These are phyloP conservation scores for Ochropleura plecta DNA, from an alignment of 2,888 invertebrate species.

Conservation along the genomic window DNA sequence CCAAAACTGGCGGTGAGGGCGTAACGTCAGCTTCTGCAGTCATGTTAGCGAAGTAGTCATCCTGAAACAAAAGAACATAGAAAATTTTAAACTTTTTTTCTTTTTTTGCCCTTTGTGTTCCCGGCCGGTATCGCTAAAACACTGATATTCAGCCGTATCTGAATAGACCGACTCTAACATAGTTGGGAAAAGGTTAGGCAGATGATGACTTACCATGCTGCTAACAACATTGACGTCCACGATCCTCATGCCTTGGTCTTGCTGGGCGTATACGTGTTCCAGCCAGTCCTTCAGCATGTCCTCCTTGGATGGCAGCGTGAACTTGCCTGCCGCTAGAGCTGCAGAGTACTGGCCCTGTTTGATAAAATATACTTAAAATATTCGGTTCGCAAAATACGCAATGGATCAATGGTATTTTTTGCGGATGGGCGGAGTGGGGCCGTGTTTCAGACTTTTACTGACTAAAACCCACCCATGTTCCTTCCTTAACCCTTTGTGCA, in stretches of 20 bases:
- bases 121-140: no score
- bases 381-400: not conserved
- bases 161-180: no score
- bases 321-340: slow-evolving; percentile 90
- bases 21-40: slow-evolving; percentile 80
- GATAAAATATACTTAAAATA: slow-evolving; percentile 6
- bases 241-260: slow-evolving; percentile 75
- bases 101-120: no score
- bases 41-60: slow-evolving; percentile 82
- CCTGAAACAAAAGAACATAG: slow-evolving; percentile 71
- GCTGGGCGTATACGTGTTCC: slow-evolving; percentile 88
- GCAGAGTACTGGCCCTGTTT: slow-evolving; percentile 89
- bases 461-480: no score
- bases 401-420: not conserved
- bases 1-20: slow-evolving; percentile 79
- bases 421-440: no score
- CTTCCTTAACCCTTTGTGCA: no score
- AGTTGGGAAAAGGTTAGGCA: no score
- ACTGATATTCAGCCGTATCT: no score
- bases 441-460: no score
- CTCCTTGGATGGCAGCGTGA: slow-evolving; percentile 91
- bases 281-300: slow-evolving; percentile 92
- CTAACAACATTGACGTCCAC: slow-evolving; percentile 82
- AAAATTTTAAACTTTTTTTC: not conserved
- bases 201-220: slow-evolving; percentile 76